Evolutionary conservation across 2,113 vertebrate species (phyloP).

Genomic region (Mesembrinibis cayennensis): DNA sequence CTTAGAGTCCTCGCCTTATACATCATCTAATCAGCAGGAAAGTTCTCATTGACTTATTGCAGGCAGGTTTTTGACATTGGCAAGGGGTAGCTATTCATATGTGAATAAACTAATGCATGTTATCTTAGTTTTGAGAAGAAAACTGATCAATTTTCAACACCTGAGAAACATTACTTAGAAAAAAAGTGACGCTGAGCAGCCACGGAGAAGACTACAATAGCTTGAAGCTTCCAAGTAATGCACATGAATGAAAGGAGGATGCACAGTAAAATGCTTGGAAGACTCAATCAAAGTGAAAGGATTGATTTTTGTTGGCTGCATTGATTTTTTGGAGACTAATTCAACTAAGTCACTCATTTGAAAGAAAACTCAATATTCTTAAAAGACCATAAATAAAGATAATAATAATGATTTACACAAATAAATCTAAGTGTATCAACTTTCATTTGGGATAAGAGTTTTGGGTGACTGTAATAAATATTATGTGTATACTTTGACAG

Average conservation of each 20-base stretch:
- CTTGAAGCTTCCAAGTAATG: background rate
- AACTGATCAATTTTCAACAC: background rate
- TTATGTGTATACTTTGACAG: background rate
- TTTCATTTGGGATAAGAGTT: background rate
- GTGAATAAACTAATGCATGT: background rate
- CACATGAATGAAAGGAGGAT: background rate
- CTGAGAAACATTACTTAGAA: background rate
- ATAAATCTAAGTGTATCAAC: background rate
- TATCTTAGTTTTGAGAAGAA: background rate
- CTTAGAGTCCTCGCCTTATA: background rate
- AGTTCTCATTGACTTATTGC: background rate
- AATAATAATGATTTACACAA: background rate
- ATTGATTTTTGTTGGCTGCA: background rate
- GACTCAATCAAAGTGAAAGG: background rate
- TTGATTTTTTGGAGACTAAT: constrained; percentile 16
- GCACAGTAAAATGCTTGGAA: background rate
- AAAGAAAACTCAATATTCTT: constrained; percentile 13
- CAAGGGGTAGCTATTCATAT: background rate
- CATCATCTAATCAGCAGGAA: background rate
- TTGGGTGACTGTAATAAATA: background rate
- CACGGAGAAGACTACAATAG: background rate
- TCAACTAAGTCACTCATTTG: background rate
- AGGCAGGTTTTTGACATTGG: background rate
- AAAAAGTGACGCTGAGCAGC: background rate
- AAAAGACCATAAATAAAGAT: background rate